Base-by-base conservation (phyloP, 2,113 vertebrate species). In the Heterocephalus glaber region DNA sequence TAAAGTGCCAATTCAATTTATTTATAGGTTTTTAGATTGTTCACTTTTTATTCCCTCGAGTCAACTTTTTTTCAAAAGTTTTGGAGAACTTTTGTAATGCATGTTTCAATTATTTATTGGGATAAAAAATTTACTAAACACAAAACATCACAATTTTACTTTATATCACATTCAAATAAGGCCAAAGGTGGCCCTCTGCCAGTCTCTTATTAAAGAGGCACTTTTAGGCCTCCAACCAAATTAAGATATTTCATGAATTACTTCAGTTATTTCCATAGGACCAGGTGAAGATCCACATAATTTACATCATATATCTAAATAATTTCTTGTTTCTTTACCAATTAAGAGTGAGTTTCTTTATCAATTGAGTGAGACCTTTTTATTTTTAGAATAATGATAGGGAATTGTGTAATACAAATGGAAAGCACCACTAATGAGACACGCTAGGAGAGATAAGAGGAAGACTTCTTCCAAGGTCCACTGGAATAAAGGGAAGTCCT, bases 81-180 rank as follows among this genome's bases (percentile, higher is more conserved):
- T 94, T 85, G 26, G 17, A 89, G 47, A n/a, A 70, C 54, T 49
- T 89, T 96, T 88, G 6, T 86, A 54, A 90, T 68, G 82, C 22
- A 77, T 70, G 24, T 90, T 61, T 92, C 47, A 52, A 79, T 68
- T 90, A 76, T 33, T 97, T 90, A 83, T 44, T 65, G 38, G 16
- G 26, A 41, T 89, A 94, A 38, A 63, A n/a, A 56, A 14, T 56
- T 56, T 16, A 56, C 54, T 56, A 56, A 8, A 56, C 52, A 14
- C 54, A 20, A 82, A 86, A 33, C 6, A 56, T 61, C 22, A 87
- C 19, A 87, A 26, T 52, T 90, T 92, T 83, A 56, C 17, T 8
- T 56, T 56, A 56, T 56, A 16, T 56, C 38, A 66, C 7, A 74
- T 41, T 24, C 4, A 95, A 63, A 44, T n/a, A 60, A 66, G 24